phyloP scores from a whole-genome alignment of 2,113 vertebrate genomes.

The Cnemophilus loriae region DNA sequence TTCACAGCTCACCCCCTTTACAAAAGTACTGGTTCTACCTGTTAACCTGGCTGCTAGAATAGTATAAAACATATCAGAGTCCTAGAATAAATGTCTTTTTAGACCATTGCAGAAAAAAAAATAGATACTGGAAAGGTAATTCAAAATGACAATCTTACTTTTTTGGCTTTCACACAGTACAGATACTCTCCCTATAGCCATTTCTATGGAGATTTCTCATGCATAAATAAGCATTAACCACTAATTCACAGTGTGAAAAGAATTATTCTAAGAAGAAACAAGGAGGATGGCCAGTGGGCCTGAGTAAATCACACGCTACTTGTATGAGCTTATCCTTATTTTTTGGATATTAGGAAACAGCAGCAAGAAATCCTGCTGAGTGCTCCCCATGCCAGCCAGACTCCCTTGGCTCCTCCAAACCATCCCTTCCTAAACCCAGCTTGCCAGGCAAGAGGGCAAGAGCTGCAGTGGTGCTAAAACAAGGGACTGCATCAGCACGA shows the following conservation, averaged over 20 bases:
- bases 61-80: neutral
- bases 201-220: constrained; percentile 8
- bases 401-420: neutral
- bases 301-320: constrained; percentile 14
- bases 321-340: neutral
- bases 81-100: neutral
- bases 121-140: neutral
- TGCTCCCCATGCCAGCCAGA: neutral
- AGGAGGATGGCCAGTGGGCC: constrained; percentile 42
- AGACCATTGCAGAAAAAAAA: neutral
- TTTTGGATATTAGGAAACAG: neutral
- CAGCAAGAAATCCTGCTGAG: neutral
- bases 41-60: neutral
- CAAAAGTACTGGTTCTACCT: neutral
- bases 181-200: neutral
- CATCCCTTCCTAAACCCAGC: neutral
- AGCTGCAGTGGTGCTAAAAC: neutral
- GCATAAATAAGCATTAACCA: constrained; percentile 16
- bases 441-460: rapidly evolving
- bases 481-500: rapidly evolving
- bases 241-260: neutral
- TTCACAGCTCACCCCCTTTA: neutral
- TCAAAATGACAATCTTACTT: neutral
- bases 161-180: neutral
- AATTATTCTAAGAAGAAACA: neutral